Conservation (phyloP, 2,113 vertebrate genomes). For the Aegithalos caudatus region DNA sequence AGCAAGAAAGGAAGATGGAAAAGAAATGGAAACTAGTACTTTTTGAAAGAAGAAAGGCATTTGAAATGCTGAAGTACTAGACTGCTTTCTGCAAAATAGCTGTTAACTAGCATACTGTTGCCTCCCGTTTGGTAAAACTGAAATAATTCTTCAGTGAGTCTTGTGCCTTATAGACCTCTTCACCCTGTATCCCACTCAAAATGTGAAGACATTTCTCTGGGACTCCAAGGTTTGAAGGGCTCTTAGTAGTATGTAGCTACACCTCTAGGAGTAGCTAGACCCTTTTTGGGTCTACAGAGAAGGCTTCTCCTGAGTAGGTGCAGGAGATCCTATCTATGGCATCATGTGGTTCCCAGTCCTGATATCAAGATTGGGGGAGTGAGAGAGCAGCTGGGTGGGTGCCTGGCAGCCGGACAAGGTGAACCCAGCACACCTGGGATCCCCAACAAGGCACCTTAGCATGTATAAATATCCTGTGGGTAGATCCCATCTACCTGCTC, state of each 20-base stretch:
- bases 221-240: not conserved
- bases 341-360: not conserved
- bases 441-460: not conserved
- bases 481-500: not conserved
- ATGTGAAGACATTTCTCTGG: not conserved
- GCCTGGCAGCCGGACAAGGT: not conserved
- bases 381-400: not conserved
- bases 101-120: not conserved
- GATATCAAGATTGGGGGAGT: not conserved
- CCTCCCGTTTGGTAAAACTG: not conserved
- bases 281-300: not conserved
- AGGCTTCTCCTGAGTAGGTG: not conserved
- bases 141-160: not conserved
- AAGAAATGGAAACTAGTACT: not conserved
- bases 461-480: not conserved
- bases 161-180: not conserved
- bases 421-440: not conserved
- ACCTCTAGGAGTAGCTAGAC: not conserved
- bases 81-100: not conserved
- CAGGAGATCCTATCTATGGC: not conserved
- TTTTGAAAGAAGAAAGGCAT: not conserved
- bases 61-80: not conserved
- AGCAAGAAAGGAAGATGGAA: not conserved
- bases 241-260: not conserved
- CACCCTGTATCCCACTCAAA: not conserved